phyloP scores from a whole-genome alignment of 2,888 invertebrate genomes.

The Pterostichus madidus region DNA sequence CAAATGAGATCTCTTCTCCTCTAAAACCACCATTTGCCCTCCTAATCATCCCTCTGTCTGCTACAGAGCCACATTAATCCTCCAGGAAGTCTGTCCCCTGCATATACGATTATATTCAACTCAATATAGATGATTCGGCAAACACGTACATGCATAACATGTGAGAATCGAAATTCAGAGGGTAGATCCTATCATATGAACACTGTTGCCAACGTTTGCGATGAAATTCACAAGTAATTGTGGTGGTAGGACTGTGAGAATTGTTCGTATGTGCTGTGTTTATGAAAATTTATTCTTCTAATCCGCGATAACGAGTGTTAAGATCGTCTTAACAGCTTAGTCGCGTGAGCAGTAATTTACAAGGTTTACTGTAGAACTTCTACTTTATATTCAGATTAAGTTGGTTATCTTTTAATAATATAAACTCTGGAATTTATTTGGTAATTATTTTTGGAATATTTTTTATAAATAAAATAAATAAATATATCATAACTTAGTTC shows the following conservation, averaged over 20 bases:
- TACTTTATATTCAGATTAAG: slow-evolving; percentile 3
- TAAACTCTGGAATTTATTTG: no score
- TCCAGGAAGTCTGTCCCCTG: slow-evolving; percentile 13
- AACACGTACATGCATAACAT: slow-evolving; percentile 36
- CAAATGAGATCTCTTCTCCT: neutral
- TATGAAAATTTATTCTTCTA: slow-evolving; percentile 55
- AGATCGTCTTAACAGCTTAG: slow-evolving; percentile 41
- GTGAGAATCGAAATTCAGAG: neutral
- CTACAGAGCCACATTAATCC: neutral
- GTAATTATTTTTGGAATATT: no score
- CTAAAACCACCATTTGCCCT: no score
- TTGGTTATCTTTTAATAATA: neutral
- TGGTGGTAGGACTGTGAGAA: neutral
- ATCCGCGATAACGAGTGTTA: slow-evolving; percentile 53
- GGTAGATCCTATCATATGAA: slow-evolving; percentile 27
- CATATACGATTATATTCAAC: slow-evolving; percentile 23
- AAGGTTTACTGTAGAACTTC: neutral
- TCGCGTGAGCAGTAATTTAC: slow-evolving; percentile 47
- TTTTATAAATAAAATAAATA: no score
- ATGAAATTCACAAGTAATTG: neutral
- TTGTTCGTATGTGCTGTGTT: neutral
- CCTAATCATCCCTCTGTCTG: no score
- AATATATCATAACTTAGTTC: no score
- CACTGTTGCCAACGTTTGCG: slow-evolving; percentile 28
- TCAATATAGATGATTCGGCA: slow-evolving; percentile 14